Evolutionary conservation across 1,140 invertebrate species (phyloP), one percentile per base, ranked within the genome.

Genomic region (Battus philenor): DNA sequence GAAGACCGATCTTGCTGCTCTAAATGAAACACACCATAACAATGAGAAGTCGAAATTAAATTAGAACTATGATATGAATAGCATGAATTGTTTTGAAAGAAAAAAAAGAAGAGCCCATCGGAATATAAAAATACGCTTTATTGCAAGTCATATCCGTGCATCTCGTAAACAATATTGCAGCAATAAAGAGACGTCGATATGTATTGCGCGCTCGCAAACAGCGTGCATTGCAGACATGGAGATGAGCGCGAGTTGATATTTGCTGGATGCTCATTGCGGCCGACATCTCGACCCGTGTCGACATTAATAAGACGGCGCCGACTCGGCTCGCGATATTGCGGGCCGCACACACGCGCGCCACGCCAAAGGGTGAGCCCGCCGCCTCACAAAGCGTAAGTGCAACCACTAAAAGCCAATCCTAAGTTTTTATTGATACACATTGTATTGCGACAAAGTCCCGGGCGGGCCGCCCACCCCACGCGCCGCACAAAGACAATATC

Each of bases 331-430:
- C 60, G 60, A 64, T 68, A 67, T 66, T 67, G 47, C 62, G 43
- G 54, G 27, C 56, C 58, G 45, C 57, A 44, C 52, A 33, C 55
- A 44, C 57, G 38, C 56, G 49, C 59, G 57, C 62, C 65, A 79
- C 78, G 75, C 81, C 79, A 83, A 83, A 83, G 79, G 79, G 76
- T 83, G 73, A 75, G 71, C 75, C 46, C 64, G 74, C 75, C 73
- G 74, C 78, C 68, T 77, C 79, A 80, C 79, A 83, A 79, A 79
- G 75, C 78, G 76, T 84, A 84, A 84, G 82, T 86, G 80, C 80
- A 81, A 81, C 83, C 83, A 81, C 83, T 86, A 86, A 86, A 86
- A 86, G 80, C 80, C 80, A 83, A 86, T 84, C 79, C 79, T 81
- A 84, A 84, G 80, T 86, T 86, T 36, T 86, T 86, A 86, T 86